These are phyloP conservation scores for Stratiomys singularior DNA, from an alignment of 2,888 invertebrate species.

Conservation along the genomic window DNA sequence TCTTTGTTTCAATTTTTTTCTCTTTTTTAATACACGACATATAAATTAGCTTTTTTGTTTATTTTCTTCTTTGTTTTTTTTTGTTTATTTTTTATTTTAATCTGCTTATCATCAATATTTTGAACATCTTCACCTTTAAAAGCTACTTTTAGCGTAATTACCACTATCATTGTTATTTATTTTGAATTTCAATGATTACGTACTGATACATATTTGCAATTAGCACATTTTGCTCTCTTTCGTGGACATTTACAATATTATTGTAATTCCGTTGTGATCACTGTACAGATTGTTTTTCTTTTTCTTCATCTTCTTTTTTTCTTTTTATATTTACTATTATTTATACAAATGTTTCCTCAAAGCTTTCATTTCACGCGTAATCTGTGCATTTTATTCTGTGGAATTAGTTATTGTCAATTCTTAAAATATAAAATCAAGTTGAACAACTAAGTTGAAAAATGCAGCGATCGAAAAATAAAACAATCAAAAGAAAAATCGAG, in stretches of 20 bases:
- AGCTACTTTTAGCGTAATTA: conserved; percentile 10
- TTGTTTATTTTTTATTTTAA: too few species aligned
- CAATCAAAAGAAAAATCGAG: background rate
- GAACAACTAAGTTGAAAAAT: too few species aligned
- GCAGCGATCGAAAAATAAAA: background rate
- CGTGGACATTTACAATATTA: background rate
- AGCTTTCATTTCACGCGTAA: background rate
- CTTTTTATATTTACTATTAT: too few species aligned
- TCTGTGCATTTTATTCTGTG: conserved; percentile 1
- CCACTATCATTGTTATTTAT: background rate
- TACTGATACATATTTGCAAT: conserved; percentile 25
- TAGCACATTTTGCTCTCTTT: conserved; percentile 10
- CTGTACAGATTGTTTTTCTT: background rate
- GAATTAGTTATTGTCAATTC: conserved; percentile 5
- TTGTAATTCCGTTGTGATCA: background rate
- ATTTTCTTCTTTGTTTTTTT: background rate
- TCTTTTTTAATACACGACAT: conserved; percentile 34
- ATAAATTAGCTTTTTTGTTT: conserved; percentile 28
- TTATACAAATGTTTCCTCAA: background rate
- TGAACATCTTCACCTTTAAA: conserved; percentile 38
- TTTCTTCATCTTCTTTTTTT: background rate
- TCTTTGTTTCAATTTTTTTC: background rate
- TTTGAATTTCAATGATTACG: conserved; percentile 2
- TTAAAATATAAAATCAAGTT: background rate
- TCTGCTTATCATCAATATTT: background rate